A percentile compares a stretch with the other conserved stretches of the same genome.
Evolutionary conservation across 2,113 vertebrate species (phyloP).

Genomic region (Nettapus auritus): DNA sequence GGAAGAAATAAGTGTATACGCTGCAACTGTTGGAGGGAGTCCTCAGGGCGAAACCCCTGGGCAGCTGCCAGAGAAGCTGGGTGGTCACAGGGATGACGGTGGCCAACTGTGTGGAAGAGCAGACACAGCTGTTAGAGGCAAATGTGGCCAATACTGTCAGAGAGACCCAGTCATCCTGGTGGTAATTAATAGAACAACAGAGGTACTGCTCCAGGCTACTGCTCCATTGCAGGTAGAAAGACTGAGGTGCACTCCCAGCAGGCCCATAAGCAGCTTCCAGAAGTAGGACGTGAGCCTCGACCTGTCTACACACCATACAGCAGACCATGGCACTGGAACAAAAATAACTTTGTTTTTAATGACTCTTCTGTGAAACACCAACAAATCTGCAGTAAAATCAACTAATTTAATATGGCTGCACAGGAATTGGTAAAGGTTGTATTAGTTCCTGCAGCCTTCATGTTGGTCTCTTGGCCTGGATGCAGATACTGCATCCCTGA

Average conservation of each 20-base stretch:
- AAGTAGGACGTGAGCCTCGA: neutral
- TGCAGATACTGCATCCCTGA: neutral
- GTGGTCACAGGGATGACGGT: neutral
- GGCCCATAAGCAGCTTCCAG: neutral
- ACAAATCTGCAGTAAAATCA: neutral
- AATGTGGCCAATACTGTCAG: neutral
- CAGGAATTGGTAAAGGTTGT: neutral
- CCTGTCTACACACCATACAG: neutral
- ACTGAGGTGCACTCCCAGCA: neutral
- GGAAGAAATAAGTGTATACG: neutral
- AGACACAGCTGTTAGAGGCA: neutral
- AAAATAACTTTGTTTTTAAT: neutral
- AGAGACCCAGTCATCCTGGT: neutral
- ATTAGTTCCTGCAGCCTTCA: neutral
- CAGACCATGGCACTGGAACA: neutral
- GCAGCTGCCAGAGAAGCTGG: neutral
- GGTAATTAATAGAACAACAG: neutral
- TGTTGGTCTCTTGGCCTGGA: neutral
- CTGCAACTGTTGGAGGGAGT: neutral
- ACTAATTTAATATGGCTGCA: neutral
- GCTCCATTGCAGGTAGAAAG: neutral
- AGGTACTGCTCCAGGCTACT: neutral
- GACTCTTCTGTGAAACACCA: neutral
- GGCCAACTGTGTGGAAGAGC: neutral
- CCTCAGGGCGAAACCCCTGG: neutral